Conservation (phyloP, 2,797 vertebrate genomes). For the Syndactyla subalaris region DNA sequence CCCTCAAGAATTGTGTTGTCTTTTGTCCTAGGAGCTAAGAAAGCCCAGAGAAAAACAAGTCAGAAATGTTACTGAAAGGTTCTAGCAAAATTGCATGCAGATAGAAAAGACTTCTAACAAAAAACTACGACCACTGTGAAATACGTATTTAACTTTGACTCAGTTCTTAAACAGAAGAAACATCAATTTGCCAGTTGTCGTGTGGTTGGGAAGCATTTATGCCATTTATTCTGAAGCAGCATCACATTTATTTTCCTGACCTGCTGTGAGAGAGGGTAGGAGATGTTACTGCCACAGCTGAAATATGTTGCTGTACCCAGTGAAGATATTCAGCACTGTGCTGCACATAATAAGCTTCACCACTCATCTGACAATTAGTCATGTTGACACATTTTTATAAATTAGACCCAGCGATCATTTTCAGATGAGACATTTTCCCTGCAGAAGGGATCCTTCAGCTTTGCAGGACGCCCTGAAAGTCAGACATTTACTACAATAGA, state of each 20-base stretch:
- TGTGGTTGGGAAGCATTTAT: neutral
- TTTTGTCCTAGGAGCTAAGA: conserved; percentile 21
- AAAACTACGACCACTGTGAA: neutral
- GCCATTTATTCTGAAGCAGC: conserved; percentile 30
- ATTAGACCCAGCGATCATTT: conserved; percentile 39
- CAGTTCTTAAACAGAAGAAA: neutral
- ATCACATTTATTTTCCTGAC: conserved; percentile 46
- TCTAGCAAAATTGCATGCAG: neutral
- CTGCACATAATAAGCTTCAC: conserved; percentile 40
- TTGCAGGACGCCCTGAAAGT: neutral
- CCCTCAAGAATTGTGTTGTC: conserved; percentile 8
- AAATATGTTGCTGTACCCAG: conserved; percentile 2
- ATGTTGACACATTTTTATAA: conserved; percentile 60
- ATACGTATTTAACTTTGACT: conserved; percentile 3
- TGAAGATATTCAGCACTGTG: neutral
- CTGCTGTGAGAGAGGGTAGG: conserved; percentile 7
- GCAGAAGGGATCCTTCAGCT: conserved; percentile 39
- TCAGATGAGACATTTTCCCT: conserved; percentile 35
- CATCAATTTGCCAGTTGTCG: conserved; percentile 17
- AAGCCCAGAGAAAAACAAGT: neutral
- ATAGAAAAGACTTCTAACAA: conserved; percentile 1
- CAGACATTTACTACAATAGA: neutral
- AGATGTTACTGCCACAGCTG: conserved; percentile 25
- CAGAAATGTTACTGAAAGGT: neutral
- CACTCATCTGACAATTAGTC: conserved; percentile 65